Evolutionary conservation across 2,797 vertebrate genomes (phyloP), one percentile per base, ranked within the genome.

Genomic region (Betta splendens): DNA sequence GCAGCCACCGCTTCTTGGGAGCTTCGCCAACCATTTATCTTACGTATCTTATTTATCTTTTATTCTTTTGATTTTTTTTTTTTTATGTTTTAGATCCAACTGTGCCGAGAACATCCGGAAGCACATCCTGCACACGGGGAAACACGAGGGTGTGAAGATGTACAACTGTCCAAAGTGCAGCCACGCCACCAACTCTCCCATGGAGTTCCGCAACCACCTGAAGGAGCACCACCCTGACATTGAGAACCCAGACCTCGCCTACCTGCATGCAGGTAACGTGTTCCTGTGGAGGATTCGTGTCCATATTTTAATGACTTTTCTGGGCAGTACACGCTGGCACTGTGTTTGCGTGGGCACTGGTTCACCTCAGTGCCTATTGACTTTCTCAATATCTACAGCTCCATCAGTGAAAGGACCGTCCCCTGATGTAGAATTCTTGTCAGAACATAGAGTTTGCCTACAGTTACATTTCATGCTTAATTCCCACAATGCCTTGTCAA

Each of bases 61-160:
- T 45, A 38, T 49, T 58, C 53, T 54, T 26, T 50, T 37, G 36
- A 7, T 23, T 20, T 31, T 52, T 26, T 17, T 51, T 63, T 72
- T 69, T 75, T 68, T 66, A 32, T 75, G 39, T 38, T 61, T 32
- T 65, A 99, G 97, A 84, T 99, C 98, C n/a, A 99, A 99, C 87
- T 99, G 97, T 80, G 97, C 97, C 3, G 97, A 99, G 89, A 99
- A 99, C 80, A 98, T 99, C 87, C 94, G 98, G 45, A 99, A 99
- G 74, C 98, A 99, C 85, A 99, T 99, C 54, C 90, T 99, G 12
- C 97, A 98, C 68, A 99, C 98, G 0, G 97, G 95, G 64, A 98
- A 98, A 57, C 98, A 99, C 1, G 97, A 99, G 81, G 97, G 98
- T 0, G 98, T 99, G 26, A 96, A 95, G 89, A 99, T 99, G 98